phyloP scores from a whole-genome alignment of 2,888 invertebrate species.

The Schrankia costaestrigalis region DNA sequence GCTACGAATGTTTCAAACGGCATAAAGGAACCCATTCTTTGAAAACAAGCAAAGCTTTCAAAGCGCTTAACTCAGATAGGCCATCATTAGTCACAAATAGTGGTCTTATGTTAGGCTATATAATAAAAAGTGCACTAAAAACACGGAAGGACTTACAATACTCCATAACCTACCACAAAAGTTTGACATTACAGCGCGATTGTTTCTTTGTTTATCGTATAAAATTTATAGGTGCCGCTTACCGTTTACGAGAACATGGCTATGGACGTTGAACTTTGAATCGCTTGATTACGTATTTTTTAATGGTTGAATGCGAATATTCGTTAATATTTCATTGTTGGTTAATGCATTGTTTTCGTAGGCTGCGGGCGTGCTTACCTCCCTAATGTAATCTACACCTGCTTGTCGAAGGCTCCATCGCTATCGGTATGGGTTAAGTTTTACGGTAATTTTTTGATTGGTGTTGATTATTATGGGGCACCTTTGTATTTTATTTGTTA shows the following conservation, averaged over 20 bases:
- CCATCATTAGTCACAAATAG: no score
- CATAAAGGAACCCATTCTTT: no score
- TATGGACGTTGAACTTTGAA: conserved; percentile 70
- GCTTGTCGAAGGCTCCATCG: conserved; percentile 8
- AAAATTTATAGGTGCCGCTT: conserved; percentile 58
- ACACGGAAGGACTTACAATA: conserved; percentile 58
- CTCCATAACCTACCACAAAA: conserved; percentile 71
- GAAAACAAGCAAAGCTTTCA: no score
- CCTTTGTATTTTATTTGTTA: no score
- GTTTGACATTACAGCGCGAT: conserved; percentile 64
- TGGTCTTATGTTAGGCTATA: conserved; percentile 35
- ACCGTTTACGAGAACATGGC: conserved; percentile 55
- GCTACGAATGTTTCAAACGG: no score
- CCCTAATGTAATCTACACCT: conserved; percentile 32
- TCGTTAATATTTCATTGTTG: conserved; percentile 61
- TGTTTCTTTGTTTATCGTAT: conserved; percentile 76
- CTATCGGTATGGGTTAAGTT: conserved; percentile 10
- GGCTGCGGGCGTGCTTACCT: conserved; percentile 23
- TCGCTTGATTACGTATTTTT: conserved; percentile 73
- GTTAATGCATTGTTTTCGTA: conserved; percentile 40
- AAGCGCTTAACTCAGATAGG: no score
- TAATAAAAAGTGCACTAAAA: conserved; percentile 38
- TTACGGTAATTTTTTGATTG: no score
- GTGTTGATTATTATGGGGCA: no score
- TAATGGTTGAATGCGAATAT: conserved; percentile 64